Percentiles rank a stretch among this genome's conserved stretches.
These are phyloP conservation scores for Ammospiza nelsoni DNA, from an alignment of 2,113 vertebrate species.

Conservation along the genomic window DNA sequence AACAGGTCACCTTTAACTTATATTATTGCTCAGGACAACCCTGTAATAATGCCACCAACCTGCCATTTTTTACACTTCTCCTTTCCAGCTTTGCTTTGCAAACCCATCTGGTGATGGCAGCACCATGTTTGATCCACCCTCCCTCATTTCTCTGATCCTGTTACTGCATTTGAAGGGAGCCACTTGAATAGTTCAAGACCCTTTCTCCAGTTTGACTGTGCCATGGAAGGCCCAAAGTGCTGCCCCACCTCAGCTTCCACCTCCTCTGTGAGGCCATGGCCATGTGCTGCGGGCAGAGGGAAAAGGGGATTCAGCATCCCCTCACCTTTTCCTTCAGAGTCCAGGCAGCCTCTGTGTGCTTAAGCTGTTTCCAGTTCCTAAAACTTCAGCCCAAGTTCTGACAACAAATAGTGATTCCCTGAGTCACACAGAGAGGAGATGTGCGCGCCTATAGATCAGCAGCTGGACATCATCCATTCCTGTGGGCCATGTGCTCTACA, in stretches of 20 bases:
- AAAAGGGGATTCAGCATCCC: background rate
- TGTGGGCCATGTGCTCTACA: background rate
- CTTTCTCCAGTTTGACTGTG: background rate
- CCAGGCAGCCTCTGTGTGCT: background rate
- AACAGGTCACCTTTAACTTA: background rate
- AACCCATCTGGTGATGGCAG: background rate
- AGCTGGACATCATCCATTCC: background rate
- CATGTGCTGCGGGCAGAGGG: background rate
- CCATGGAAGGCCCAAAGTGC: rapidly evolving
- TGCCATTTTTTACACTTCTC: background rate
- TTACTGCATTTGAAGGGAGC: background rate
- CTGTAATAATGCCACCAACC: background rate
- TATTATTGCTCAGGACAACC: background rate
- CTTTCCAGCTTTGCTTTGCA: background rate
- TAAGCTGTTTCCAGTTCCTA: background rate
- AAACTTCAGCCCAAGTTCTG: background rate
- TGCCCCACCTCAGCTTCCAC: background rate
- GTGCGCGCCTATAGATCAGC: background rate
- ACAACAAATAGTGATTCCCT: background rate
- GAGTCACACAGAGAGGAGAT: background rate
- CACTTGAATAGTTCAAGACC: background rate
- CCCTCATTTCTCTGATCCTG: background rate
- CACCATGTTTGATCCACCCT: background rate
- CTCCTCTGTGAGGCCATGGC: background rate
- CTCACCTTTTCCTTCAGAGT: background rate